Conservation (phyloP, 2,113 vertebrate species). For the Todiramphus chloris region DNA sequence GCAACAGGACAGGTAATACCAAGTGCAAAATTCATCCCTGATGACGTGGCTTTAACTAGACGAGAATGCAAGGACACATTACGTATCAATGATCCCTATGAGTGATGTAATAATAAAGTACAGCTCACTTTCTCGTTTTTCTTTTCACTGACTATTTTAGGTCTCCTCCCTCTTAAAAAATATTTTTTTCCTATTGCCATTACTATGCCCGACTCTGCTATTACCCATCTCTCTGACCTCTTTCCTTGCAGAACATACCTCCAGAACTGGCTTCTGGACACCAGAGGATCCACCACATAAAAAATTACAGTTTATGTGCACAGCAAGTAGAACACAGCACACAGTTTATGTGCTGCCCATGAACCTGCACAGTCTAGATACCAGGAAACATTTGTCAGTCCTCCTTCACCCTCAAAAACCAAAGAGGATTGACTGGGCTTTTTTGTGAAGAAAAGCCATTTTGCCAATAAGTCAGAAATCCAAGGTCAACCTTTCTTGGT, state of each 20-base stretch:
- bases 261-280: background rate
- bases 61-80: background rate
- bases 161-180: background rate
- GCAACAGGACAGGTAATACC: background rate
- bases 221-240: background rate
- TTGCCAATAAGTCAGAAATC: background rate
- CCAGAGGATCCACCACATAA: background rate
- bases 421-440: background rate
- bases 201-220: background rate
- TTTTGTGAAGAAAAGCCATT: background rate
- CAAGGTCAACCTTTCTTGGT: background rate
- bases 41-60: background rate
- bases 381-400: background rate
- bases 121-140: background rate
- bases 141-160: background rate
- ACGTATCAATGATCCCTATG: background rate
- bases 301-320: background rate
- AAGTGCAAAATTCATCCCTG: background rate
- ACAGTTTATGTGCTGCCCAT: background rate
- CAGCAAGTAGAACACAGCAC: background rate
- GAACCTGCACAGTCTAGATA: background rate
- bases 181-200: background rate
- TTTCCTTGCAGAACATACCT: background rate
- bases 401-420: background rate
- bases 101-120: background rate